phyloP scores from a whole-genome alignment of 2,888 invertebrate genomes.

The Terebella lapidaria region DNA sequence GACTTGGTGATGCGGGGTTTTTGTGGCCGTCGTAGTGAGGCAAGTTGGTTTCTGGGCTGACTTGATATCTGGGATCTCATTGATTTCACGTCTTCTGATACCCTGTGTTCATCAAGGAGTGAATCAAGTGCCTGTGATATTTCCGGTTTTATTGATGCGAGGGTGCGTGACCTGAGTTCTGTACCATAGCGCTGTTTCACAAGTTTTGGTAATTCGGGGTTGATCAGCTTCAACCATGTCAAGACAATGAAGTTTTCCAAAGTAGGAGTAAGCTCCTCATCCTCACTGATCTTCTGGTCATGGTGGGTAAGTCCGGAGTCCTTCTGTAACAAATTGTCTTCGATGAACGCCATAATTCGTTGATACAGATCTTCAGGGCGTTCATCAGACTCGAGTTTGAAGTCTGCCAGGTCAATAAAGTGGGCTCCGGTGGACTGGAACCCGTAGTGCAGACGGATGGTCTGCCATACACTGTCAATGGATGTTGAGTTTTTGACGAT shows the following conservation, averaged over 20 bases:
- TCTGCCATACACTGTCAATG: background rate
- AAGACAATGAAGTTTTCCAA: slow-evolving; percentile 1
- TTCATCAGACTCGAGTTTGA: slow-evolving; percentile 3
- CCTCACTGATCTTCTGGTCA: background rate
- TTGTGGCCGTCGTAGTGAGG: no score
- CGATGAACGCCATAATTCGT: slow-evolving; percentile 1
- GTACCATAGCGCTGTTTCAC: slow-evolving; percentile 1
- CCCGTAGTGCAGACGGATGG: background rate
- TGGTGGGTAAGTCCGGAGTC: background rate
- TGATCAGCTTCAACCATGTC: background rate
- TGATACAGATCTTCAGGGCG: slow-evolving; percentile 1
- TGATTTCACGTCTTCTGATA: no score
- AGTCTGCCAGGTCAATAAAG: background rate
- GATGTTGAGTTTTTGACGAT: slow-evolving; percentile 1
- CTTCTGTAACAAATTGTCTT: background rate
- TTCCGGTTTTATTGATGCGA: background rate
- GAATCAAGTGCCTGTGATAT: background rate
- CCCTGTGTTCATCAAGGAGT: background rate
- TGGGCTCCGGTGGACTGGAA: background rate
- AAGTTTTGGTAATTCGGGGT: background rate
- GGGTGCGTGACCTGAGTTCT: background rate
- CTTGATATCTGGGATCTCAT: no score
- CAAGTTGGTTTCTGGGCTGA: no score
- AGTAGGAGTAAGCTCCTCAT: background rate
- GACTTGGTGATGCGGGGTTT: no score